Percentiles rank a stretch among this genome's conserved stretches.
Conservation (phyloP, 2,888 invertebrate species). For the Lumbricus terrestris region DNA sequence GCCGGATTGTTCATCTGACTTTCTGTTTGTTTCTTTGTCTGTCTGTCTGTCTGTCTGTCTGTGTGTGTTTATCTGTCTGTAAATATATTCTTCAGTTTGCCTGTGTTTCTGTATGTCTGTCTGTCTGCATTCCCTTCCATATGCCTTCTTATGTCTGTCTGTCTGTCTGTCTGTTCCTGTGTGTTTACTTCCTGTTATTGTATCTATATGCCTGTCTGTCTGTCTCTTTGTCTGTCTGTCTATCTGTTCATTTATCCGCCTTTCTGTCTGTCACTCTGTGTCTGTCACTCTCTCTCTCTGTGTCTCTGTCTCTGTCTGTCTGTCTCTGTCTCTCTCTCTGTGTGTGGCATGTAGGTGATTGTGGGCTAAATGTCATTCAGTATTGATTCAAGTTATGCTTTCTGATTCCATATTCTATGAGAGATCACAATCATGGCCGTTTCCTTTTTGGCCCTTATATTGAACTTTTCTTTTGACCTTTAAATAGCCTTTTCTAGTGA, state of each 20-base stretch:
- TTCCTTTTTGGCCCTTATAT: too few relatives aligned
- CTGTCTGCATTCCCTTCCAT: background rate
- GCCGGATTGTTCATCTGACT: background rate
- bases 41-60: background rate
- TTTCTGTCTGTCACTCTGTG: background rate
- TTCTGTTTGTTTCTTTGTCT: background rate
- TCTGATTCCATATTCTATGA: background rate
- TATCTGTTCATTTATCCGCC: background rate
- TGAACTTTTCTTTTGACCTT: too few relatives aligned
- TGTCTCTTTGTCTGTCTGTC: background rate
- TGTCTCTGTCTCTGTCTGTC: background rate
- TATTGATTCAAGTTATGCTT: background rate
- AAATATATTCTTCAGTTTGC: too few relatives aligned
- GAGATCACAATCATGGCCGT: background rate
- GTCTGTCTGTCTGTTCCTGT: too few relatives aligned
- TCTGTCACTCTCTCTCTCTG: too few relatives aligned
- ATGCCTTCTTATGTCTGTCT: too few relatives aligned
- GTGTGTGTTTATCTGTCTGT: background rate
- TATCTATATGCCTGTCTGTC: background rate
- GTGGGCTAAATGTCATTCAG: background rate
- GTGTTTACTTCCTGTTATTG: too few relatives aligned
- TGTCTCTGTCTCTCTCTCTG: too few relatives aligned
- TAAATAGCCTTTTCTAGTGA: background rate
- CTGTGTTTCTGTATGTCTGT: background rate
- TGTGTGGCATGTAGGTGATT: too few relatives aligned